phyloP scores from a whole-genome alignment of 35 echinoderm and acorn worm species.

The Lytechinus variegatus region DNA sequence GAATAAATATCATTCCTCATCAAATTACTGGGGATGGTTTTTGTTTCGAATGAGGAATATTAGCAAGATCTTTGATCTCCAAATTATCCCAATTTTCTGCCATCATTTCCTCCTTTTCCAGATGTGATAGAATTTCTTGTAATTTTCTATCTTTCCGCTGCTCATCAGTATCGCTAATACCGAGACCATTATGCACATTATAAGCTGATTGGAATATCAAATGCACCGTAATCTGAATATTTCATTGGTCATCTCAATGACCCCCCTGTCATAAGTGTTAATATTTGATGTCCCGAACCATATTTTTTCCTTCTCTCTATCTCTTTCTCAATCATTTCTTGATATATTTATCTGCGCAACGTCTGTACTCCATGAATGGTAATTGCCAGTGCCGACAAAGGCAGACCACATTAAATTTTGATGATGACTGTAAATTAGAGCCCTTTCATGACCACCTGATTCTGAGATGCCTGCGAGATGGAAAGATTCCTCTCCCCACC shows the following conservation, averaged over 20 bases:
- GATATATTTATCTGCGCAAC: conserved; percentile 49
- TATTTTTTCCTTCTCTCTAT: conserved; percentile 26
- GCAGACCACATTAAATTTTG: conserved; percentile 34
- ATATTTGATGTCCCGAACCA: conserved; percentile 49
- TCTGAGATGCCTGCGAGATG: not conserved
- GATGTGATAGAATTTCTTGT: not conserved
- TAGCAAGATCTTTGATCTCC: conserved; percentile 39
- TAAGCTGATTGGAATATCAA: conserved; percentile 51
- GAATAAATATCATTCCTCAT: not conserved
- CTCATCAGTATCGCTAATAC: conserved; percentile 44
- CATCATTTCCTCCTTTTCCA: not conserved
- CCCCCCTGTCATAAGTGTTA: conserved; percentile 53
- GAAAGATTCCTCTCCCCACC: not conserved
- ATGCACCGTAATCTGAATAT: conserved; percentile 52
- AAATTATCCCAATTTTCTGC: conserved; percentile 18
- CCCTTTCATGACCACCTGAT: conserved; percentile 47
- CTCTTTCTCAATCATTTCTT: conserved; percentile 35
- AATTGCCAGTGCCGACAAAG: conserved; percentile 47
- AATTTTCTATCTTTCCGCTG: not conserved
- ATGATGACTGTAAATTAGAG: conserved; percentile 50
- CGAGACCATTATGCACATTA: conserved; percentile 40
- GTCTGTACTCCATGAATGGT: conserved; percentile 41
- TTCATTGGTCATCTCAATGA: conserved; percentile 44
- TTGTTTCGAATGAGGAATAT: not conserved
- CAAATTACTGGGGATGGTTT: not conserved